These are phyloP conservation scores for Accipiter cooperii DNA, from an alignment of 2,113 vertebrate genomes.

Conservation along the genomic window DNA sequence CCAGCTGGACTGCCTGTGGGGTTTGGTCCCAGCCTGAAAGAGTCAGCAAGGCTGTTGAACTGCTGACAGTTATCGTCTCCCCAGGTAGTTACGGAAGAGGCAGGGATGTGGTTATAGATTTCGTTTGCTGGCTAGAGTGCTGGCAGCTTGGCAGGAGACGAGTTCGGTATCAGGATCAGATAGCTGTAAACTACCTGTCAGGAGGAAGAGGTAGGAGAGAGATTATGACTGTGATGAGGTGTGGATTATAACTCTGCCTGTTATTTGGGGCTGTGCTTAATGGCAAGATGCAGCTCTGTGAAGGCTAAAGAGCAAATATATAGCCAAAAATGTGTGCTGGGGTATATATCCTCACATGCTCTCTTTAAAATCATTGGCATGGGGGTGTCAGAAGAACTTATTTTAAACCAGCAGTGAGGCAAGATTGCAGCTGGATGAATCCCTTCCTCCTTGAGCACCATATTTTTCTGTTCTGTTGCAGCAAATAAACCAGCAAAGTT, in stretches of 20 bases:
- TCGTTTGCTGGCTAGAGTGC: not conserved
- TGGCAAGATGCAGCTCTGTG: not conserved
- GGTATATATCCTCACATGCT: not conserved
- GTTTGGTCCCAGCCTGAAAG: not conserved
- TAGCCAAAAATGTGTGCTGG: not conserved
- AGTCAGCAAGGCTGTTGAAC: not conserved
- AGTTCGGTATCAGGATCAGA: not conserved
- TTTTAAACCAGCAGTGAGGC: not conserved
- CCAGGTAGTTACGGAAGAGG: not conserved
- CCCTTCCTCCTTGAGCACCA: not conserved
- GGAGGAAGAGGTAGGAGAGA: not conserved
- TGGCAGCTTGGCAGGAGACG: not conserved
- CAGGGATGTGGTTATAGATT: not conserved
- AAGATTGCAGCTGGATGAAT: not conserved
- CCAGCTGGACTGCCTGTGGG: not conserved
- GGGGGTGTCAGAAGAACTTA: not conserved
- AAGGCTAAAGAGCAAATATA: not conserved
- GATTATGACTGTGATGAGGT: slow-evolving; percentile 9
- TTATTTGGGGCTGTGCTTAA: not conserved
- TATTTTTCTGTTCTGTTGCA: not conserved
- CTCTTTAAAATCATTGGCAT: not conserved
- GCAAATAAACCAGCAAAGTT: slow-evolving; percentile 8
- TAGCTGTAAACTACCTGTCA: slow-evolving; percentile 15
- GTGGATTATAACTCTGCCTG: not conserved
- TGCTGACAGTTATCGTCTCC: not conserved